phyloP scores from a whole-genome alignment of 2,797 vertebrate genomes.

The Limosa lapponica region DNA sequence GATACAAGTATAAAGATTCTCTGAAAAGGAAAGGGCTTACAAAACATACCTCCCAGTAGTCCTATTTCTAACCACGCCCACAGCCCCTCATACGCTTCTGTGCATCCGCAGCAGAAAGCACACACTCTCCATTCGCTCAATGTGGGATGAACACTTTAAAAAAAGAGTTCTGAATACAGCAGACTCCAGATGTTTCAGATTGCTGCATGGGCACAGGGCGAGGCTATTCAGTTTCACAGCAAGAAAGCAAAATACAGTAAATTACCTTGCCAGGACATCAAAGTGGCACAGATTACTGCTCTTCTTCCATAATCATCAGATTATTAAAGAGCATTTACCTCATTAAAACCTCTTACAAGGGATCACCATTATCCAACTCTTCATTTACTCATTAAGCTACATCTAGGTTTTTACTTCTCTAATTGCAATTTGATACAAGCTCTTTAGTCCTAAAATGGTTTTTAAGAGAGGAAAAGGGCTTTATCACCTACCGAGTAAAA shows the following conservation, averaged over 20 bases:
- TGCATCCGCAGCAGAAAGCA: background rate
- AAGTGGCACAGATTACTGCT: constrained; percentile 30
- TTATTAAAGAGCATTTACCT: constrained; percentile 63
- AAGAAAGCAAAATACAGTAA: constrained; percentile 52
- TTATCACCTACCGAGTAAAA: background rate
- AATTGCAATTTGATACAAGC: constrained; percentile 18
- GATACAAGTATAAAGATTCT: background rate
- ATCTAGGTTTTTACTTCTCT: constrained; percentile 28
- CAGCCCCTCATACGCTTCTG: background rate
- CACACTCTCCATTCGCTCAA: background rate
- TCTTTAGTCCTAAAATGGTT: background rate
- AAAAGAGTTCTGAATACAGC: background rate
- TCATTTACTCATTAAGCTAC: constrained; percentile 54
- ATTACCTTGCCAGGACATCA: constrained; percentile 40
- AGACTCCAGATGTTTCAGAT: constrained; percentile 56
- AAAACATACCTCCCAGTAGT: background rate
- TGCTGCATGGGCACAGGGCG: background rate
- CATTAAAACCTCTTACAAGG: constrained; percentile 52
- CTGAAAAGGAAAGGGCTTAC: background rate
- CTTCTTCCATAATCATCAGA: constrained; percentile 20
- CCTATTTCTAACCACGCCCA: background rate
- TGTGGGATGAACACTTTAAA: background rate
- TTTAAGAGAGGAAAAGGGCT: background rate
- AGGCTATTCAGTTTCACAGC: constrained; percentile 13
- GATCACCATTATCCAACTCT: background rate